phyloP scores from a whole-genome alignment of 2,888 invertebrate species.

The Pammene fasciana region DNA sequence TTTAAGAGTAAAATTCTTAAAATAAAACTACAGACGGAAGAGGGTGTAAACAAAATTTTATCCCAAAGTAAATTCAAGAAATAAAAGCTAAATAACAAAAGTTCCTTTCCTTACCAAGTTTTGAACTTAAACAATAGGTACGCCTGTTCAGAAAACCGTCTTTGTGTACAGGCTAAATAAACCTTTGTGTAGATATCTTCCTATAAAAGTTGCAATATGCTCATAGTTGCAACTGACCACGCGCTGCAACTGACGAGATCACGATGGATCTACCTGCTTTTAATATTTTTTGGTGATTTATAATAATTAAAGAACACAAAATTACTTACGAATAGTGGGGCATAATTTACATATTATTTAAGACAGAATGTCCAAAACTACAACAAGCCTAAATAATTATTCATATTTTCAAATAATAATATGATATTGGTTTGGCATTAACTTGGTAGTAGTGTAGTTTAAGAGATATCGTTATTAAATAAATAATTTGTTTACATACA shows the following conservation, averaged over 20 bases:
- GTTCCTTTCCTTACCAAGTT: constrained; percentile 19
- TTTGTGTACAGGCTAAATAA: constrained; percentile 17
- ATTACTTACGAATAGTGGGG: too few relatives aligned
- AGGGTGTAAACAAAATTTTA: neutral
- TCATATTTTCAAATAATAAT: too few relatives aligned
- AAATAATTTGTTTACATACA: too few relatives aligned
- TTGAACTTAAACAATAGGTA: constrained; percentile 23
- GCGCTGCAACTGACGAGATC: too few relatives aligned
- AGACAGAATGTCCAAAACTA: neutral
- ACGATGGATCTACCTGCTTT: too few relatives aligned
- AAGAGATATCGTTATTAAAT: too few relatives aligned
- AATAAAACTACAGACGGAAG: neutral
- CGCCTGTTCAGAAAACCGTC: neutral
- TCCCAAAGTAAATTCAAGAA: neutral
- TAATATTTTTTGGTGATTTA: too few relatives aligned
- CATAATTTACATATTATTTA: neutral
- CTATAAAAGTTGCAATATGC: neutral
- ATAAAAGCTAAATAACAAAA: constrained; percentile 15
- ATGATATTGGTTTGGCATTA: too few relatives aligned
- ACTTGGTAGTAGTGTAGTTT: too few relatives aligned
- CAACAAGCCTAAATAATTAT: too few relatives aligned
- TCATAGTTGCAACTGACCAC: neutral
- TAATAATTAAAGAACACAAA: too few relatives aligned
- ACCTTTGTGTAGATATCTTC: constrained; percentile 12
- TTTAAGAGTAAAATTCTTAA: too few relatives aligned